A percentile compares a stretch with the other conserved stretches of the same genome.
These are phyloP conservation scores for Hyppa rectilinea DNA, from an alignment of 2,888 invertebrate species.

Conservation along the genomic window DNA sequence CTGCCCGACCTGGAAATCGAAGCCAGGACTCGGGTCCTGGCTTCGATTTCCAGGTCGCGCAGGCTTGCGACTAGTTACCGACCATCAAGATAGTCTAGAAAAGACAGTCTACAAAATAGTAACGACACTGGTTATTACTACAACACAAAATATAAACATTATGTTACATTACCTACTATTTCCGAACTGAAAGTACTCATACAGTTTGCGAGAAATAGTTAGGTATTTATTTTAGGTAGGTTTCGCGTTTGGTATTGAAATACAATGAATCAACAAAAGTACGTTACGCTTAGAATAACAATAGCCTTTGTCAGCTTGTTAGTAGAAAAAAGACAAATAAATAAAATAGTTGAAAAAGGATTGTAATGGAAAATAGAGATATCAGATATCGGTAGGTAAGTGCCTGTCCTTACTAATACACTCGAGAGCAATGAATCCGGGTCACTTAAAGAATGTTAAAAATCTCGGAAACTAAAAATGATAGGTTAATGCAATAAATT, in stretches of 20 bases:
- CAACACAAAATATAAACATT: too few relatives aligned
- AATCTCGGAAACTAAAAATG: too few relatives aligned
- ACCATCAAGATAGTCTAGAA: neutral
- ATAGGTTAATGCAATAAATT: too few relatives aligned
- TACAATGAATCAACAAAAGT: conserved; percentile 32
- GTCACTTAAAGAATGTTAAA: too few relatives aligned
- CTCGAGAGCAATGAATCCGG: too few relatives aligned
- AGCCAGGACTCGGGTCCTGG: too few relatives aligned
- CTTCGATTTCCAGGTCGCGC: too few relatives aligned
- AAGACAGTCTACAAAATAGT: too few relatives aligned
- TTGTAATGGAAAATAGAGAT: conserved; percentile 4
- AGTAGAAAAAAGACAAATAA: conserved; percentile 19
- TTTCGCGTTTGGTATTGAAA: neutral
- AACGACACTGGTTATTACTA: neutral
- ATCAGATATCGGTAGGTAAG: neutral
- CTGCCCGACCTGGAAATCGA: neutral
- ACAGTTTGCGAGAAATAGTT: conserved; percentile 5
- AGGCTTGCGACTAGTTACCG: too few relatives aligned
- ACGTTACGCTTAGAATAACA: conserved; percentile 26
- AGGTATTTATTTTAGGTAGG: neutral
- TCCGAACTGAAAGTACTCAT: neutral
- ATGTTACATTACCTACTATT: too few relatives aligned
- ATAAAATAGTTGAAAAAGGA: neutral
- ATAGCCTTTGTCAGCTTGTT: conserved; percentile 9
- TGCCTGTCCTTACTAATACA: too few relatives aligned